phyloP scores from a whole-genome alignment of 2,797 vertebrate species.

The Sebastes miniatus region DNA sequence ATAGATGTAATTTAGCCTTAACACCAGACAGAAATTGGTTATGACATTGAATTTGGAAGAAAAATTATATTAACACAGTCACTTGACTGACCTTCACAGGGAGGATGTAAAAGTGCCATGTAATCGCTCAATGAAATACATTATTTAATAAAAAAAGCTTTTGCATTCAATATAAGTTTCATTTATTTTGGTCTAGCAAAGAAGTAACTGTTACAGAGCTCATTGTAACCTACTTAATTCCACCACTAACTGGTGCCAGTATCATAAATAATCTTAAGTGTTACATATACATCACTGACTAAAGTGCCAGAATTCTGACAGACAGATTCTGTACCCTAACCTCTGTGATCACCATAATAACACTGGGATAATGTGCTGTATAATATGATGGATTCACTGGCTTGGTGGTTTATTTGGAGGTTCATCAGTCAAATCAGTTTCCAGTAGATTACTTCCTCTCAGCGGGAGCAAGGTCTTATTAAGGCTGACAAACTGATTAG shows the following conservation, averaged over 20 bases:
- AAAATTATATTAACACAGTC: background rate
- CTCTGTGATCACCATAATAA: slow-evolving; percentile 29
- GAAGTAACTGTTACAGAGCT: background rate
- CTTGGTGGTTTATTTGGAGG: slow-evolving; percentile 54
- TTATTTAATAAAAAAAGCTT: background rate
- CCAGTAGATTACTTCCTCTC: slow-evolving; percentile 65
- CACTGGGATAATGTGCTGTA: slow-evolving; percentile 44
- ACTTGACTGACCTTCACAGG: background rate
- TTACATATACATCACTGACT: slow-evolving; percentile 3
- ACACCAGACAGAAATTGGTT: background rate
- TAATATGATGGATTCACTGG: slow-evolving; percentile 65
- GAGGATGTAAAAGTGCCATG: background rate
- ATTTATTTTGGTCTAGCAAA: background rate
- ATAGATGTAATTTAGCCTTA: background rate
- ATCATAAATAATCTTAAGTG: slow-evolving; percentile 15
- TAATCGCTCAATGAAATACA: background rate
- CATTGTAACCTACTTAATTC: background rate
- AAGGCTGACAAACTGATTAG: slow-evolving; percentile 67
- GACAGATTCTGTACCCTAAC: slow-evolving; percentile 30
- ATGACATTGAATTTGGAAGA: background rate
- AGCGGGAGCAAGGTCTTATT: slow-evolving; percentile 57
- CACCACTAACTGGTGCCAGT: background rate
- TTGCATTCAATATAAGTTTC: background rate
- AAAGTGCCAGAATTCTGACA: slow-evolving; percentile 13
- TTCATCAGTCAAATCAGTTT: slow-evolving; percentile 74